Conservation (phyloP, 2,888 invertebrate genomes). For the Deilephila porcellus region DNA sequence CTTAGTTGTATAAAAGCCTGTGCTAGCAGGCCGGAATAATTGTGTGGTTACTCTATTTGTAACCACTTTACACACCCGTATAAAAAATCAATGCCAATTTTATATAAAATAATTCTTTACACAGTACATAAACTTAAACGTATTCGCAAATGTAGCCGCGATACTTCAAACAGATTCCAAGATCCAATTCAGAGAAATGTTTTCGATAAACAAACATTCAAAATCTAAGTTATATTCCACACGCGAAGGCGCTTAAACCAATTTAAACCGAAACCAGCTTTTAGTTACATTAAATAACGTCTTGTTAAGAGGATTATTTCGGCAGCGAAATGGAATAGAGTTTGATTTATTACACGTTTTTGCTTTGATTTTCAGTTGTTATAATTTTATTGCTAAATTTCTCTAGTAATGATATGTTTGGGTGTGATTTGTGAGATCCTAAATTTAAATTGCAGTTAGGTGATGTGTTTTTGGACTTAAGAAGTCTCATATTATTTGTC, state of each 20-base stretch:
- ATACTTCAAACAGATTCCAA: background rate
- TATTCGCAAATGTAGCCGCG: too few relatives aligned
- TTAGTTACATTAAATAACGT: background rate
- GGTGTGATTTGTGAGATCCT: too few relatives aligned
- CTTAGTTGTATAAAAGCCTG: too few relatives aligned
- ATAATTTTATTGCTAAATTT: background rate
- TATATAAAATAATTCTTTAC: too few relatives aligned
- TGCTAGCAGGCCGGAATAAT: too few relatives aligned
- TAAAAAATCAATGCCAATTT: too few relatives aligned
- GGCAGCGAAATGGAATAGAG: background rate
- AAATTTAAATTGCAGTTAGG: too few relatives aligned
- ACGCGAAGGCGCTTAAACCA: slow-evolving; percentile 1
- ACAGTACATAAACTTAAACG: too few relatives aligned
- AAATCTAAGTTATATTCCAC: background rate
- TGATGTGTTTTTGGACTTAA: too few relatives aligned
- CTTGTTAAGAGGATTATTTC: background rate
- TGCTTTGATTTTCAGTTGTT: background rate
- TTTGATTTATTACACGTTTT: background rate
- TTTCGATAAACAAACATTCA: background rate
- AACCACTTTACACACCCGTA: too few relatives aligned
- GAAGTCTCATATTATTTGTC: too few relatives aligned
- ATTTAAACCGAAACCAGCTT: background rate
- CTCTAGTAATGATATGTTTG: background rate
- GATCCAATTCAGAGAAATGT: background rate
- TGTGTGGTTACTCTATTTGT: too few relatives aligned